Evolutionary conservation across 2,888 invertebrate genomes (phyloP).

Genomic region (Anticlea derivata): DNA sequence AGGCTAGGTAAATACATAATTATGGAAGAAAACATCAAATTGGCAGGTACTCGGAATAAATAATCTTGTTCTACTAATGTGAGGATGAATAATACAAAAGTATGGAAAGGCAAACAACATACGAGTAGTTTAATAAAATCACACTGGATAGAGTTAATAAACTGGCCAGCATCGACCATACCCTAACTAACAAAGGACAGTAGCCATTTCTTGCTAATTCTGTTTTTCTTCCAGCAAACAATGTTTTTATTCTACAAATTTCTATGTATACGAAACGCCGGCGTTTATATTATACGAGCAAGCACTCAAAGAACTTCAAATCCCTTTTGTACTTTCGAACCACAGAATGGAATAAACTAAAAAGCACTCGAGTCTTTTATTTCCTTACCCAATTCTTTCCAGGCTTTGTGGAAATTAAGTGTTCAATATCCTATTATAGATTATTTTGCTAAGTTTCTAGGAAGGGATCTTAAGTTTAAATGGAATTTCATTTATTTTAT

Average conservation of each 20-base stretch:
- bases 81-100: too few species aligned
- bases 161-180: not conserved
- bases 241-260: conserved; percentile 23
- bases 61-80: not conserved
- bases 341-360: conserved; percentile 65
- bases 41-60: not conserved
- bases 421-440: conserved; percentile 64
- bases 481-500: conserved; percentile 31
- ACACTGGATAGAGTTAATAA: too few species aligned
- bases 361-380: conserved; percentile 68
- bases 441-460: conserved; percentile 56
- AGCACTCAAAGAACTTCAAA: conserved; percentile 49
- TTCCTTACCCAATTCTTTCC: conserved; percentile 59
- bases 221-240: conserved; percentile 24
- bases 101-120: too few species aligned
- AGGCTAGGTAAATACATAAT: conserved; percentile 21
- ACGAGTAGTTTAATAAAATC: too few species aligned
- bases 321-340: conserved; percentile 56
- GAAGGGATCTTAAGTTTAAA: conserved; percentile 43
- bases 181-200: conserved; percentile 10
- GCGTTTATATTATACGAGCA: conserved; percentile 67
- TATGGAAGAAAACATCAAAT: conserved; percentile 16
- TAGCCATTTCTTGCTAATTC: conserved; percentile 26
- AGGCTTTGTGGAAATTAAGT: conserved; percentile 53
- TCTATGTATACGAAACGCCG: conserved; percentile 55